These are phyloP conservation scores for Zootermopsis nevadensis DNA, from an alignment of 2,888 invertebrate species.

Conservation along the genomic window DNA sequence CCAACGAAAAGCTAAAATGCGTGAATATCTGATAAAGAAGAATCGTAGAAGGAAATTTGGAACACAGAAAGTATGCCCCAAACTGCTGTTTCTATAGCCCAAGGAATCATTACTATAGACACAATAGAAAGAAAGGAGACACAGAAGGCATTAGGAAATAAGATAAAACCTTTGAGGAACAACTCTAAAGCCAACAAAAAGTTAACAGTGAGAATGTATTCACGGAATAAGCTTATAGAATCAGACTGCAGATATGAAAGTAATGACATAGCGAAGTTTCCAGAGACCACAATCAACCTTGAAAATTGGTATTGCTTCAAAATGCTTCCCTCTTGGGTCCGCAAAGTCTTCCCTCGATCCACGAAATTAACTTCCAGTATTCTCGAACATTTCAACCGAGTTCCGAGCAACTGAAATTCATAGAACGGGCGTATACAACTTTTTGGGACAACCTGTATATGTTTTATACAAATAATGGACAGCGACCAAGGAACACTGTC, in stretches of 20 bases:
- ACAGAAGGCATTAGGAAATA: not conserved
- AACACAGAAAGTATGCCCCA: not conserved
- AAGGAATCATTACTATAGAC: conserved; percentile 12
- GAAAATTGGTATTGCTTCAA: too few relatives aligned
- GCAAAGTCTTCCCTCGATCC: too few relatives aligned
- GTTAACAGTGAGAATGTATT: not conserved
- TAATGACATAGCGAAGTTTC: not conserved
- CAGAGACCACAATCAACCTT: not conserved
- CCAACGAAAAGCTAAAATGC: not conserved
- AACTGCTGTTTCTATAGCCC: not conserved
- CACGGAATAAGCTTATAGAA: not conserved
- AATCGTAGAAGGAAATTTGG: not conserved
- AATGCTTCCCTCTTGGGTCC: too few relatives aligned
- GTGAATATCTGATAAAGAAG: not conserved
- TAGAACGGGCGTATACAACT: too few relatives aligned
- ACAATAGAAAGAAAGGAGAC: not conserved
- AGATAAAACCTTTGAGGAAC: not conserved
- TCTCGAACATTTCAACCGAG: too few relatives aligned
- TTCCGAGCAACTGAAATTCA: too few relatives aligned
- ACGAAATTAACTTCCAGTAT: too few relatives aligned
- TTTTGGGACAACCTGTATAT: too few relatives aligned
- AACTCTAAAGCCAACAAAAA: not conserved
- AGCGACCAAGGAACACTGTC: too few relatives aligned
- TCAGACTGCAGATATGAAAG: not conserved
- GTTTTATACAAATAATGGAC: too few relatives aligned